Base-by-base conservation (phyloP, 2,888 invertebrate genomes). In the Thecophora atra region DNA sequence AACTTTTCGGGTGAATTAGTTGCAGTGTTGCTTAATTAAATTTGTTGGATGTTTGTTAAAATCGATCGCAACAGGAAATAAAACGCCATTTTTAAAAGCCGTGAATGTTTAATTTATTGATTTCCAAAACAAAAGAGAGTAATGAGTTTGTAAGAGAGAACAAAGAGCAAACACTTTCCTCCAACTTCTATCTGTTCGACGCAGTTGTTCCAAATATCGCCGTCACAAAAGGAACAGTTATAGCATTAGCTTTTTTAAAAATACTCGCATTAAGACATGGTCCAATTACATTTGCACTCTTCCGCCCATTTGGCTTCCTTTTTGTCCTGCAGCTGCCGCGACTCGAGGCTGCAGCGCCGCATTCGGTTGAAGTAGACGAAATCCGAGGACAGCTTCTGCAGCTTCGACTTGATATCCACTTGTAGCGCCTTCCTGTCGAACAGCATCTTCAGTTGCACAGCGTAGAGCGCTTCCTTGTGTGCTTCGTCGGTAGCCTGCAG, bases 401-500 rank as follows among this genome's bases (percentile, higher is more conserved):
- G 26, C 44, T 64, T 64, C 13, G 47, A 24, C 21, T 64, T 21
- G 2, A 64, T 47, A 8, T 64, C 64, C 15, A 24, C 24, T 15
- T 64, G 44, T 26, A 64, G n/a, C 8, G 64, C 64, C 47, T 44
- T 24, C 8, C 47, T 21, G 15, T 64, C 64, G 13, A 24, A 8
- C 26, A 64, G 6, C 64, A 64, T 64, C 26, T 64, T 64, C 47
- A 47, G 44, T 44, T 64, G 44, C n/a, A 64, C 64, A 44, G 24
- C 47, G 26, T 64, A 64, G 1, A 64, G 47, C 5, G 26, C 47
- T 17, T 47, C 47, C 17, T 47, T 44, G 47, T 64, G 64, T 7
- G 47, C 64, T 26, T 64, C 64, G 15, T 64, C 64, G 47, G 26
- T 64, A 15, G 21, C 47, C 15, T 64, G 3, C 26, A 64, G 17